A percentile compares a stretch with the other conserved stretches of the same genome.
Evolutionary conservation across 35 echinoderm and acorn worm genomes (phyloP).

Genomic region (Nesometra sesokonis): DNA sequence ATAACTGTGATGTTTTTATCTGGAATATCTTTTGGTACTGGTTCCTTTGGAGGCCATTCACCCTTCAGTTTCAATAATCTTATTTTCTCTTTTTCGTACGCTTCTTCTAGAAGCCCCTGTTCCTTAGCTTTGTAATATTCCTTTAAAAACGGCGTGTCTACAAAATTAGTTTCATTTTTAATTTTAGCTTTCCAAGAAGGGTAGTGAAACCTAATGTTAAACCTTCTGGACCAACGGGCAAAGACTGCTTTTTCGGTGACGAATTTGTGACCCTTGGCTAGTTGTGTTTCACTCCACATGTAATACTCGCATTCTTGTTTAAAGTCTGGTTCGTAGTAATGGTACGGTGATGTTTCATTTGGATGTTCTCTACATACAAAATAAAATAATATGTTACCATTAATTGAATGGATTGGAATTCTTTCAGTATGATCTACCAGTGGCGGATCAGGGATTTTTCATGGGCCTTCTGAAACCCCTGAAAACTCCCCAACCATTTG

Average conservation of each 20-base stretch:
- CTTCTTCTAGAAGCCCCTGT: not conserved
- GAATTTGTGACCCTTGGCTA: constrained; percentile 18
- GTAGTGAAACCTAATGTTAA: constrained; percentile 3
- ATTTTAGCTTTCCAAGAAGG: constrained; percentile 26
- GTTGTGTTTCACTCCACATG: not conserved
- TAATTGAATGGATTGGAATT: too few relatives aligned
- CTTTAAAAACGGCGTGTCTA: not conserved
- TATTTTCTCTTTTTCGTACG: not conserved
- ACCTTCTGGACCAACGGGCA: constrained; percentile 10
- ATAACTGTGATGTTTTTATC: not conserved
- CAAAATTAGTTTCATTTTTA: not conserved
- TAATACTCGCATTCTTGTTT: constrained; percentile 9
- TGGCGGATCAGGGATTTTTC: too few relatives aligned
- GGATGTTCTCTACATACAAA: constrained; percentile 1
- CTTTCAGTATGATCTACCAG: too few relatives aligned
- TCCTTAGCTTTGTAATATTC: not conserved
- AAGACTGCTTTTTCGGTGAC: constrained; percentile 32
- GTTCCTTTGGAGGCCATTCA: not conserved
- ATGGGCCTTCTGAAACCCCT: too few relatives aligned
- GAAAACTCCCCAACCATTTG: too few relatives aligned
- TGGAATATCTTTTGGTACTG: not conserved
- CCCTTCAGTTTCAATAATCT: not conserved
- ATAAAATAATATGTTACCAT: not conserved
- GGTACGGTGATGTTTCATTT: constrained; percentile 33
- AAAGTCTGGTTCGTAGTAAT: constrained; percentile 28